Percentiles rank a stretch among this genome's conserved stretches.
Evolutionary conservation across 2,113 vertebrate genomes (phyloP).

Genomic region (Panthera leo): DNA sequence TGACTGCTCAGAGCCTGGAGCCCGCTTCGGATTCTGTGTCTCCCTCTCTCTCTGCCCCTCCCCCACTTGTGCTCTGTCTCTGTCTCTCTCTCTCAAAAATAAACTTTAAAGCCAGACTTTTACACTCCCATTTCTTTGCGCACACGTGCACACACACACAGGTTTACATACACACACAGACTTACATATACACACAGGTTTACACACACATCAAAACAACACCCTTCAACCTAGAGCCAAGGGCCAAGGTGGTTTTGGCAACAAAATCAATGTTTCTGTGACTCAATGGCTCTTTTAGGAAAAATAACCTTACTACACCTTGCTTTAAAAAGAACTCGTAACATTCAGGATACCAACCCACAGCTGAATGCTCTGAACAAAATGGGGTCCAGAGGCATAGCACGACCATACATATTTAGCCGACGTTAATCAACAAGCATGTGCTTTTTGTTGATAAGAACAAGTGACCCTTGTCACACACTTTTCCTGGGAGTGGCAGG

Average conservation of each 20-base stretch:
- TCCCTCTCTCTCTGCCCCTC: too few relatives aligned
- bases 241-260: neutral
- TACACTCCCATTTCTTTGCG: neutral
- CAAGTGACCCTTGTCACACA: neutral
- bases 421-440: neutral
- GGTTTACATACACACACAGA: too few relatives aligned
- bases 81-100: too few relatives aligned
- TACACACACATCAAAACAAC: neutral
- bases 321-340: neutral
- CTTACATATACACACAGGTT: neutral
- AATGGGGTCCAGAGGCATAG: neutral
- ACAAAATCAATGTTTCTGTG: neutral
- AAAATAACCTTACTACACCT: neutral
- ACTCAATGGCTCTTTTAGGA: neutral
- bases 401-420: fast-evolving
- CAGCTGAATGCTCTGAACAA: neutral
- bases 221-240: neutral
- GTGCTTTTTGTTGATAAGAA: fast-evolving
- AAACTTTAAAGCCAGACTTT: too few relatives aligned
- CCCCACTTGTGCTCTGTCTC: too few relatives aligned
- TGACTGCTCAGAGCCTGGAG: too few relatives aligned
- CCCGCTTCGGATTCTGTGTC: too few relatives aligned
- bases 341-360: fast-evolving
- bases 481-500: neutral
- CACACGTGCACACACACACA: neutral